Conservation (phyloP, 2,888 invertebrate genomes). For the Epirrita christyi region DNA sequence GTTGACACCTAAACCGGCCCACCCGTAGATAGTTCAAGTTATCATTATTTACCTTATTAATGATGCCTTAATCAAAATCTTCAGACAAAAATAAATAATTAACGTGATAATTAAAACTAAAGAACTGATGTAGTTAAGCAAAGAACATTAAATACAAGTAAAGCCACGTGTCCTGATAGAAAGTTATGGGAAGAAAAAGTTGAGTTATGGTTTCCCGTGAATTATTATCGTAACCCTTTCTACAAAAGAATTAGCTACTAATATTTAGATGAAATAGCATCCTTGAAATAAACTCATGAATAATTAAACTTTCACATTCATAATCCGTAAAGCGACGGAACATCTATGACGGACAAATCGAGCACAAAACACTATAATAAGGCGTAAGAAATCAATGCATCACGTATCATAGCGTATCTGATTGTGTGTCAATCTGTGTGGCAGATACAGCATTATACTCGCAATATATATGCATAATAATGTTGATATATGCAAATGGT, state of each 20-base stretch:
- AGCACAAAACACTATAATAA: constrained; percentile 44
- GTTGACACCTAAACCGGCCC: constrained; percentile 31
- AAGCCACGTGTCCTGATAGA: too few relatives aligned
- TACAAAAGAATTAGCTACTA: too few relatives aligned
- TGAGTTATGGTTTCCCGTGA: too few relatives aligned
- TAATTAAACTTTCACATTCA: constrained; percentile 34
- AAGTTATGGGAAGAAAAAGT: too few relatives aligned
- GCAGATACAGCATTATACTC: constrained; percentile 42
- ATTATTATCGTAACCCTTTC: too few relatives aligned
- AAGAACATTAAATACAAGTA: too few relatives aligned
- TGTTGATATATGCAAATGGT: constrained; percentile 44
- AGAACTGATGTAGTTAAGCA: too few relatives aligned
- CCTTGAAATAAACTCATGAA: background rate
- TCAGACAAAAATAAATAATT: constrained; percentile 2
- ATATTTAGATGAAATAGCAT: too few relatives aligned
- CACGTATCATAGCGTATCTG: constrained; percentile 49
- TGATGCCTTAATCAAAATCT: constrained; percentile 20
- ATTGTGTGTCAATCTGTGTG: constrained; percentile 50
- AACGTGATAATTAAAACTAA: too few relatives aligned
- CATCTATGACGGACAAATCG: constrained; percentile 40
- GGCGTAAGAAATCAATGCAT: constrained; percentile 53
- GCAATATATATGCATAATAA: constrained; percentile 52
- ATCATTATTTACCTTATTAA: constrained; percentile 23
- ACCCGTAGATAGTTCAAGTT: constrained; percentile 23
- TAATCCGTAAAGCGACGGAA: constrained; percentile 28